Conservation (phyloP, 2,797 vertebrate species). For the Microchirus variegatus region DNA sequence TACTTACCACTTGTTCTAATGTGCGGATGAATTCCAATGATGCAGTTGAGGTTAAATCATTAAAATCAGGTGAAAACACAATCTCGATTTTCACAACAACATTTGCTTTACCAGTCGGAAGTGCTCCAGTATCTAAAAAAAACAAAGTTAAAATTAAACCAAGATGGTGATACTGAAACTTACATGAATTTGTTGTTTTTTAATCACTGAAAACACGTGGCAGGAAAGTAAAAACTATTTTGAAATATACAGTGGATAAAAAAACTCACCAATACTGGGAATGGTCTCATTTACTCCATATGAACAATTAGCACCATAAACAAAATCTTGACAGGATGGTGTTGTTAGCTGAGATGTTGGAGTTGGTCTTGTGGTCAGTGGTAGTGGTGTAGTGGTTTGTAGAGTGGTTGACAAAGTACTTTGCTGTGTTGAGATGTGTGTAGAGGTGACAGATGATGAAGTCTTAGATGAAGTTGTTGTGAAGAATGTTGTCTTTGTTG, state of each 20-base stretch:
- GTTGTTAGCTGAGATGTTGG: background rate
- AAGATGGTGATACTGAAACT: background rate
- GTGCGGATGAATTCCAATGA: slow-evolving; percentile 45
- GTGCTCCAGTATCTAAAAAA: slow-evolving; percentile 44
- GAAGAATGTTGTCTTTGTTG: no score
- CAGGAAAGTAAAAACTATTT: background rate
- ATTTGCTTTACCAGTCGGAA: slow-evolving; percentile 59
- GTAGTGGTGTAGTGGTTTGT: no score
- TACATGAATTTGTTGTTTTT: background rate
- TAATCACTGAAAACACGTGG: background rate
- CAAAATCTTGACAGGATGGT: slow-evolving; percentile 16
- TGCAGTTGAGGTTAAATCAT: slow-evolving; percentile 41
- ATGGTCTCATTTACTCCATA: slow-evolving; percentile 24
- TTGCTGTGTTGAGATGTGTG: no score
- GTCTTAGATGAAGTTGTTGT: no score
- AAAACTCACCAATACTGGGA: slow-evolving; percentile 56
- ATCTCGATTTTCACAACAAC: slow-evolving; percentile 58
- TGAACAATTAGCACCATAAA: slow-evolving; percentile 49
- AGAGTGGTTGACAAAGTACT: no score
- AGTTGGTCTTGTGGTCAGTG: background rate
- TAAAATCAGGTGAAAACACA: slow-evolving; percentile 24
- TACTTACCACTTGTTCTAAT: slow-evolving; percentile 55
- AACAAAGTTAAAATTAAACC: background rate
- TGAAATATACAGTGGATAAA: background rate
- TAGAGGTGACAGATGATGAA: no score